Evolutionary conservation across 1,140 invertebrate genomes (phyloP), one percentile per base, ranked within the genome.

Genomic region (Drosophila ficusphila): DNA sequence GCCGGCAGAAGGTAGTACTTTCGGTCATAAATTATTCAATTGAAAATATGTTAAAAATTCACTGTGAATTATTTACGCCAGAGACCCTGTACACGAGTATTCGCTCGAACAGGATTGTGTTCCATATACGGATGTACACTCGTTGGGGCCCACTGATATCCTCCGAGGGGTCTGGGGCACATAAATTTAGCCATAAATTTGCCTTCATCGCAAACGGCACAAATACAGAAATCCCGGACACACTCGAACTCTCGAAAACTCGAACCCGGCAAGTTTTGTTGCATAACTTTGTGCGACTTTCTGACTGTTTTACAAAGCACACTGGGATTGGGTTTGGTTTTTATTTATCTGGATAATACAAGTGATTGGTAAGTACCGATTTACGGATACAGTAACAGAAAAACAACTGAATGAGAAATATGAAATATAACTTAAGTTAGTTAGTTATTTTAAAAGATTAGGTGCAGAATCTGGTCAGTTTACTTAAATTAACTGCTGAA

Each of bases 121-220:
- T 31, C 44, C 16, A 51, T 33, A 33, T 64, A 27, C 11, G 46
- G 23, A 3, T 33, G 12, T 25, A 12, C 27, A 31, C 14, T 14
- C 33, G 29, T 25, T 34, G 67, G 41, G 27, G 11, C 14, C 23
- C n/a, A 12, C 29, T 31, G 65, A 56, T 67, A 67, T 9, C 48
- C 36, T 33, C 49, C n/a, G 16, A 48, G 57, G 61, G 62, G 23
- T 27, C 25, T 27, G 14, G 61, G 51, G 39, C 27, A 47, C 48
- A 69, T 77, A 57, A 76, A 77, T 72, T 25, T 56, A 60, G 60
- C 48, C 76, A 77, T 56, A 62, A 67, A 72, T 73, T 53, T 67
- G 46, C 29, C 52, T 57, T 29, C 41, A 18, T 75, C 49, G 64
- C 51, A 56, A 31, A 16, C 46, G 38, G 31, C 46, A 34, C 58